Evolutionary conservation across 2,113 vertebrate species (phyloP).

Genomic region (Mus spicilegus): DNA sequence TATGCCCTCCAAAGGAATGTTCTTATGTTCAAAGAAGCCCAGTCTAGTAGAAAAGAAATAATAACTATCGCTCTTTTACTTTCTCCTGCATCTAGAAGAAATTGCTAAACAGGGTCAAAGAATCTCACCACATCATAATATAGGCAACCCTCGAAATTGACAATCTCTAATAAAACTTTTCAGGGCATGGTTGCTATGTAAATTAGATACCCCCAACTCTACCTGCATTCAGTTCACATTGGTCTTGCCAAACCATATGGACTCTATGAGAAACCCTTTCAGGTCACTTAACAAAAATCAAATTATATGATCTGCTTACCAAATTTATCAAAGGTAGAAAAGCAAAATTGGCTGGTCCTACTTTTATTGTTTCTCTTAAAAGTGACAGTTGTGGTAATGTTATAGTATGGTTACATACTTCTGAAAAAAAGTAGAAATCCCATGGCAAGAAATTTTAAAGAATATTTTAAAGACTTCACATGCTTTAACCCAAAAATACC

Average conservation of each 20-base stretch:
- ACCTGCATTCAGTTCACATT: background rate
- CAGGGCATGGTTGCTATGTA: background rate
- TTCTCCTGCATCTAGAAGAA: constrained; percentile 12
- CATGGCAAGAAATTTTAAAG: constrained; percentile 16
- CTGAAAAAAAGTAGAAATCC: background rate
- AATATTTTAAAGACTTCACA: constrained; percentile 14
- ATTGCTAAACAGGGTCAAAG: constrained; percentile 14
- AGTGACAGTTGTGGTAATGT: background rate
- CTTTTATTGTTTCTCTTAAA: constrained; percentile 53
- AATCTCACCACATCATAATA: constrained; percentile 34
- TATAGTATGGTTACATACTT: background rate
- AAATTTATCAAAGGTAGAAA: constrained; percentile 36
- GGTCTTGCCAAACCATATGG: constrained; percentile 1
- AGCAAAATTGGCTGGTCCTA: background rate
- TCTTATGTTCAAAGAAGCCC: constrained; percentile 14
- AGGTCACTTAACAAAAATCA: constrained; percentile 56
- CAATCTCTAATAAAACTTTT: constrained; percentile 51
- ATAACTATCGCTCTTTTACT: background rate
- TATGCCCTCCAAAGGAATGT: constrained; percentile 14
- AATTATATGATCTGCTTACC: background rate
- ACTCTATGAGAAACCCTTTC: background rate
- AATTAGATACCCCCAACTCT: constrained; percentile 35
- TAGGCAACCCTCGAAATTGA: background rate
- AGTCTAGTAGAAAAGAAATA: constrained; percentile 14
- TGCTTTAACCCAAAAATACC: constrained; percentile 46